A percentile compares a stretch with the other conserved stretches of the same genome.
These are phyloP conservation scores for Cygnus buccinator DNA, from an alignment of 2,113 vertebrate species.

Conservation along the genomic window DNA sequence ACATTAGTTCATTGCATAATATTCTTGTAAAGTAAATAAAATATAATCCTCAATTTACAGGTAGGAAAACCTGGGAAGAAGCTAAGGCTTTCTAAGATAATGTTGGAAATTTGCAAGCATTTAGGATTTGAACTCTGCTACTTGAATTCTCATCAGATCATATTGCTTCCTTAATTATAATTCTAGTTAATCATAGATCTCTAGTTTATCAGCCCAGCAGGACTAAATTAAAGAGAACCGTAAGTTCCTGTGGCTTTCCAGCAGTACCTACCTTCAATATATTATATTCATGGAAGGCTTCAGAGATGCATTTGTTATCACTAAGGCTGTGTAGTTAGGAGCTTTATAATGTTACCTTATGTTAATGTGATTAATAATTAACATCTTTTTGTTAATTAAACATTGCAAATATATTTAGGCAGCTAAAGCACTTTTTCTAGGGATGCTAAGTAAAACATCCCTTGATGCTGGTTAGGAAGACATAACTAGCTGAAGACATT, in stretches of 20 bases:
- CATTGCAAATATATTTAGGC: neutral
- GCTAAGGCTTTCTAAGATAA: neutral
- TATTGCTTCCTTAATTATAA: neutral
- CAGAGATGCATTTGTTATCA: neutral
- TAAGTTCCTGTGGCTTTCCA: neutral
- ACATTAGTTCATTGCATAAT: neutral
- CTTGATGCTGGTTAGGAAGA: neutral
- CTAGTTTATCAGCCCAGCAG: neutral
- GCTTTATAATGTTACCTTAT: neutral
- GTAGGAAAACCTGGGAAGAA: neutral
- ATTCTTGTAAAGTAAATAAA: conserved; percentile 27
- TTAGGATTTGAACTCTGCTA: neutral
- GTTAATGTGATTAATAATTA: neutral
- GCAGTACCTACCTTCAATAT: neutral
- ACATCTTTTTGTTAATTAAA: neutral
- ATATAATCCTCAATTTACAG: neutral
- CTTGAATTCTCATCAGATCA: neutral
- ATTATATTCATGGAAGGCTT: neutral
- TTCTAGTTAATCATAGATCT: neutral
- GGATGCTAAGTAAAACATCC: neutral
- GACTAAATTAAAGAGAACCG: neutral
- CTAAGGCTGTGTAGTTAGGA: neutral
- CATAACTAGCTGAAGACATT: neutral
- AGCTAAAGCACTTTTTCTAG: neutral
- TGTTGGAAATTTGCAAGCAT: neutral